These are phyloP conservation scores for Zosterops lateralis DNA, from an alignment of 2,113 vertebrate species.

Conservation along the genomic window DNA sequence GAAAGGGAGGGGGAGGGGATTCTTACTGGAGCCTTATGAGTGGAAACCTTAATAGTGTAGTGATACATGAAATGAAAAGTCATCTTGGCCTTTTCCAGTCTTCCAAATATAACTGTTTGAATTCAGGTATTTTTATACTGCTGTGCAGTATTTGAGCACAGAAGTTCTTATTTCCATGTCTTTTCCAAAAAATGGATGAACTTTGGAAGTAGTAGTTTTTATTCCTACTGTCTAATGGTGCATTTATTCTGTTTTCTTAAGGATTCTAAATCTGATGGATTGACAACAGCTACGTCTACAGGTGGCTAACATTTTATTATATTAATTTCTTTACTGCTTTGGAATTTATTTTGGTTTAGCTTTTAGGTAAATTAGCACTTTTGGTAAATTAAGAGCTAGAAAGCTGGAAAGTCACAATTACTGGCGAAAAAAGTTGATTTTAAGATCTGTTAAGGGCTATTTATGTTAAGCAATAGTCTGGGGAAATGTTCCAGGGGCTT, in stretches of 20 bases:
- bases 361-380: not conserved
- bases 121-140: not conserved
- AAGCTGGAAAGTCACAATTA: not conserved
- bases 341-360: not conserved
- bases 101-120: not conserved
- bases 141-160: not conserved
- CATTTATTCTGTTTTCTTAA: constrained; percentile 58
- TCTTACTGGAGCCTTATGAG: not conserved
- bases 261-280: constrained; percentile 82
- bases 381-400: not conserved
- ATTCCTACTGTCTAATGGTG: constrained; percentile 13
- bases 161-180: not conserved
- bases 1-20: not conserved
- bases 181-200: not conserved
- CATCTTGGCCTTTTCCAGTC: not conserved
- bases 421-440: not conserved
- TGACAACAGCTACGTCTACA: constrained; percentile 76
- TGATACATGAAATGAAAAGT: not conserved
- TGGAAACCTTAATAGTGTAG: not conserved
- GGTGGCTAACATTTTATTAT: constrained; percentile 73
- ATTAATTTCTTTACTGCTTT: not conserved
- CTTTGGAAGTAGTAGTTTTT: not conserved
- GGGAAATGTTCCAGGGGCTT: not conserved
- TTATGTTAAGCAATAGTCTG: not conserved
- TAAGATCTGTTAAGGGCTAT: not conserved